These are phyloP conservation scores for Hyppa rectilinea DNA, from an alignment of 2,888 invertebrate genomes.

Conservation along the genomic window DNA sequence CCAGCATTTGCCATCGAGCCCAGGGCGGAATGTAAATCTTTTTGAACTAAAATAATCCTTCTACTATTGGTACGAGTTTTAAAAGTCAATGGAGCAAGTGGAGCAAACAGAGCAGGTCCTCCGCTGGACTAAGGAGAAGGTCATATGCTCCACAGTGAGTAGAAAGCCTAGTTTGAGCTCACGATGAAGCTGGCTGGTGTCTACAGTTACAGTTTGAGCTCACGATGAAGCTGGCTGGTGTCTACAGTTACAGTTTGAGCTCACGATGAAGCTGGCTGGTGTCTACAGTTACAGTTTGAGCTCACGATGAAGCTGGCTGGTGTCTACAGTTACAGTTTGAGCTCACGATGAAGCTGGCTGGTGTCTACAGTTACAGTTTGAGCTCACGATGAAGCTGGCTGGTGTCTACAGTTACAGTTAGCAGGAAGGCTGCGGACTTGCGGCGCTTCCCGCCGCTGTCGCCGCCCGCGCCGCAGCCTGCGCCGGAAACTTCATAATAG, in stretches of 20 bases:
- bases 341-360: too few relatives aligned
- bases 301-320: too few relatives aligned
- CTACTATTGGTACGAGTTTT: not conserved
- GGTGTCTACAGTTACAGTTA: slow-evolving; percentile 4
- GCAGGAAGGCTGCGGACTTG: not conserved
- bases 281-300: slow-evolving; percentile 7
- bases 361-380: too few relatives aligned
- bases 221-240: too few relatives aligned
- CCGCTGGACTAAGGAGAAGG: too few relatives aligned
- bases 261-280: too few relatives aligned
- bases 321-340: too few relatives aligned
- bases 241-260: slow-evolving; percentile 9
- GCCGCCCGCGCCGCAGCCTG: not conserved
- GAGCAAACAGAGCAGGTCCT: too few relatives aligned
- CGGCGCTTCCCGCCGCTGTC: not conserved
- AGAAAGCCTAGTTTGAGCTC: not conserved
- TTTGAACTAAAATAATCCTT: too few relatives aligned
- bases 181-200: too few relatives aligned
- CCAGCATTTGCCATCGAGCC: not conserved
- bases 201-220: too few relatives aligned
- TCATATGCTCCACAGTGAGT: not conserved
- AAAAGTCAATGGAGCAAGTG: not conserved
- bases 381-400: not conserved
- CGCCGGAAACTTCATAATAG: not conserved
- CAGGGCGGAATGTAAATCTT: not conserved